phyloP scores from a whole-genome alignment of 2,113 vertebrate genomes.

The Anarrhichthys ocellatus region DNA sequence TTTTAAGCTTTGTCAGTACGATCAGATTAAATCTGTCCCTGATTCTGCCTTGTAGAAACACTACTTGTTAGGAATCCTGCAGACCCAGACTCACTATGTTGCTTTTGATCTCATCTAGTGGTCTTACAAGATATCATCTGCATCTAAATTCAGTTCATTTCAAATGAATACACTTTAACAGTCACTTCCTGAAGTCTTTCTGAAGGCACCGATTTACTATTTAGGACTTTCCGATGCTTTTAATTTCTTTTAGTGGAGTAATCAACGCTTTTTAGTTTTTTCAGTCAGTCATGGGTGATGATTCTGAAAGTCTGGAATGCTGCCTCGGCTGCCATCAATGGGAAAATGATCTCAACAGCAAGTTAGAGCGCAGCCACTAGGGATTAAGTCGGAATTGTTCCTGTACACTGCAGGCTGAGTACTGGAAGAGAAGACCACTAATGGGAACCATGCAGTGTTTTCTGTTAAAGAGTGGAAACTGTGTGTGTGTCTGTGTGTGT shows the following conservation, averaged over 20 bases:
- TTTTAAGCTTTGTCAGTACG: slow-evolving; percentile 7
- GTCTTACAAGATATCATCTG: slow-evolving; percentile 2
- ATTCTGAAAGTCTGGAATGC: slow-evolving; percentile 63
- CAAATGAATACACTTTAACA: slow-evolving; percentile 1
- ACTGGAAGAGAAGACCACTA: slow-evolving; percentile 71
- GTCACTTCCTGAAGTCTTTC: slow-evolving; percentile 14
- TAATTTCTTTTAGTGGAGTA: slow-evolving; percentile 23
- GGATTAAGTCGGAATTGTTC: slow-evolving; percentile 69
- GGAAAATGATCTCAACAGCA: slow-evolving; percentile 60
- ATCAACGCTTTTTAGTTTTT: slow-evolving; percentile 46
- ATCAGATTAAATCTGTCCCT: slow-evolving; percentile 7
- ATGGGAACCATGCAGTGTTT: slow-evolving; percentile 76
- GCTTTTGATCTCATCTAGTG: slow-evolving; percentile 8
- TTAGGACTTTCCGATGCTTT: slow-evolving; percentile 38
- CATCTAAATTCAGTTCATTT: slow-evolving; percentile 8
- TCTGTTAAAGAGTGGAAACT: slow-evolving; percentile 52
- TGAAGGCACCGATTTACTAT: slow-evolving; percentile 19
- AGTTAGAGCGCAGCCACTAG: slow-evolving; percentile 66
- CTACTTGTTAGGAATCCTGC: neutral
- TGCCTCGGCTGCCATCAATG: slow-evolving; percentile 48
- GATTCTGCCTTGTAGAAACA: slow-evolving; percentile 13
- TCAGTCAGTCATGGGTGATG: slow-evolving; percentile 57
- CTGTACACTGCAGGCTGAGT: slow-evolving; percentile 68
- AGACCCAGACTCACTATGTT: slow-evolving; percentile 12
- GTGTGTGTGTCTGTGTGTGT: slow-evolving; percentile 27